phyloP scores from a whole-genome alignment of 2,113 vertebrate species.

The Pelusios castaneus region DNA sequence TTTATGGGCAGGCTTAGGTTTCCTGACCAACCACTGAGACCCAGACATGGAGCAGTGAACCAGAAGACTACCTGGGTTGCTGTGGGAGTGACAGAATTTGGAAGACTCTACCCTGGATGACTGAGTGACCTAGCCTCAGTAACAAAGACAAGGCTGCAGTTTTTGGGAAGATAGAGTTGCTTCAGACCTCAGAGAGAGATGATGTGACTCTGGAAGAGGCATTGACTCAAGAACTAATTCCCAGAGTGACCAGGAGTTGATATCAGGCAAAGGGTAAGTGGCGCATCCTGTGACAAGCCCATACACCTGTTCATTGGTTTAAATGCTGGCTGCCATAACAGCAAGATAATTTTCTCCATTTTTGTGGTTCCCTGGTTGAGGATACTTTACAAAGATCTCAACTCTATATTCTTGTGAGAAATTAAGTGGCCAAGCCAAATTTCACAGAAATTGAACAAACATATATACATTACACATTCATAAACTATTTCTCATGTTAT shows the following conservation, averaged over 20 bases:
- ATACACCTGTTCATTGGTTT: not conserved
- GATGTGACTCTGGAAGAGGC: not conserved
- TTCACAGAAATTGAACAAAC: not conserved
- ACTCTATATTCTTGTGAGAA: fast-evolving
- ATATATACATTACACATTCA: not conserved
- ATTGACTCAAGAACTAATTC: not conserved
- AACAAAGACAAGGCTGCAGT: not conserved
- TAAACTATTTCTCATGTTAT: not conserved
- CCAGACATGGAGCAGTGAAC: not conserved
- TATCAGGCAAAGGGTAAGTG: not conserved
- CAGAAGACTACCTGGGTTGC: not conserved
- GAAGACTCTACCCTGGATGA: not conserved
- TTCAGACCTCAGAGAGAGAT: not conserved
- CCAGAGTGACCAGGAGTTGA: not conserved
- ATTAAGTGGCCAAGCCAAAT: conserved; percentile 12
- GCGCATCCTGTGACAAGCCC: not conserved
- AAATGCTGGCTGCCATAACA: not conserved
- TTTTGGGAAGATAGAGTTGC: not conserved
- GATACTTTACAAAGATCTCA: not conserved
- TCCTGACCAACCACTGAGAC: not conserved
- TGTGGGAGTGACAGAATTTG: not conserved
- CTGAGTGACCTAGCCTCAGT: no score
- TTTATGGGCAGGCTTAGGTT: not conserved
- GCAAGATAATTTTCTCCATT: not conserved
- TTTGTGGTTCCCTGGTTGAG: not conserved